These are phyloP conservation scores for Channallabes apus DNA, from an alignment of 2,797 vertebrate genomes.

Conservation along the genomic window DNA sequence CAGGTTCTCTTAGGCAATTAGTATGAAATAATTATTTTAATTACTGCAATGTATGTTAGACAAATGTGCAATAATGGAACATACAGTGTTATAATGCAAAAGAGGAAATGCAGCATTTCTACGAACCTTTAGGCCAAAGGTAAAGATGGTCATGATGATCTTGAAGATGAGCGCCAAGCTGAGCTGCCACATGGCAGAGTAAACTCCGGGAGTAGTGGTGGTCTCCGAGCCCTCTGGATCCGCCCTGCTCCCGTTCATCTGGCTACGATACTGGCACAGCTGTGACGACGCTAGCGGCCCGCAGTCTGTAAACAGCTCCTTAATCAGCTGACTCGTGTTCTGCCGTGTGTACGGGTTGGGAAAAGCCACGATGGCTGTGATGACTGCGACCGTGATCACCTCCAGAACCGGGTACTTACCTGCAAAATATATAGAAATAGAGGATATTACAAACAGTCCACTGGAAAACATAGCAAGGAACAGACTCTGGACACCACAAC, in stretches of 20 bases:
- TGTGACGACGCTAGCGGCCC: constrained; percentile 94
- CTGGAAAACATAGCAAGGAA: background rate
- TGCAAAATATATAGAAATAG: constrained; percentile 31
- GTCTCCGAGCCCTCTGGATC: constrained; percentile 86
- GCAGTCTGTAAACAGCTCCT: constrained; percentile 97
- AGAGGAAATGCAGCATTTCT: constrained; percentile 1
- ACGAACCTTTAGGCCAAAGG: constrained; percentile 94
- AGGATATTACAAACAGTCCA: background rate
- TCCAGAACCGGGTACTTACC: constrained; percentile 94
- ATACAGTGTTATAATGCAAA: background rate
- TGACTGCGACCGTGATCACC: constrained; percentile 92
- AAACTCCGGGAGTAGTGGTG: constrained; percentile 88
- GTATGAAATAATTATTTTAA: background rate
- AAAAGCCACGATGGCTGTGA: constrained; percentile 94
- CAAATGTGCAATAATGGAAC: background rate
- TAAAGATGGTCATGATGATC: constrained; percentile 99
- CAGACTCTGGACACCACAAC: background rate
- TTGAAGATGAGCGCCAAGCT: constrained; percentile 97
- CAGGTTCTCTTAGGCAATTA: background rate
- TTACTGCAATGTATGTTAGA: background rate
- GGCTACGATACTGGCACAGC: constrained; percentile 95
- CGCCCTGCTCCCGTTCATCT: constrained; percentile 91
- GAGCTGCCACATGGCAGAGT: constrained; percentile 97
- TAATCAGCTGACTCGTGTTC: constrained; percentile 98
- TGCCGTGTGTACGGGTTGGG: constrained; percentile 96